phyloP scores from a whole-genome alignment of 92 coral and sea anemone species.

The Phenganax marumi region DNA sequence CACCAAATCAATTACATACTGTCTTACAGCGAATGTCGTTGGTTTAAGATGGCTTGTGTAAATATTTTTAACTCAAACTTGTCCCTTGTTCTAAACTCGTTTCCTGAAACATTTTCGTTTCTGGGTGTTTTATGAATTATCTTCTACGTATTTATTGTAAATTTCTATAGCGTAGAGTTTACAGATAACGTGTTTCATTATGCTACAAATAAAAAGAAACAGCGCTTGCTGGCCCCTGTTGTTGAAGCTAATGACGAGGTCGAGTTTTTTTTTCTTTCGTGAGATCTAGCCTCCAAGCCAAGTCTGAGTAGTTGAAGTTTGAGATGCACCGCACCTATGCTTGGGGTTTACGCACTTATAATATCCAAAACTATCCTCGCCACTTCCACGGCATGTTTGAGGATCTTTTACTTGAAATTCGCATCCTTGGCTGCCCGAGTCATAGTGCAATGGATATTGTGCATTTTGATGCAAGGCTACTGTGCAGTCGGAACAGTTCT shows the following conservation, averaged over 20 bases:
- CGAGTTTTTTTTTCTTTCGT: background rate
- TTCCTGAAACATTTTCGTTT: no score
- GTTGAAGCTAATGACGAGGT: background rate
- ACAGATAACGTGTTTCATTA: no score
- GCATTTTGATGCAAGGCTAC: background rate
- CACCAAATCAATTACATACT: no score
- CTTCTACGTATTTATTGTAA: no score
- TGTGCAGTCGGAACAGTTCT: background rate
- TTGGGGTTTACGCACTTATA: background rate
- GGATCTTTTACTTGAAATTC: background rate
- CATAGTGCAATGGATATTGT: background rate
- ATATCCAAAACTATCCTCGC: conserved; percentile 31
- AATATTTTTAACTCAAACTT: no score
- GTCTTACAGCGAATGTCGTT: no score
- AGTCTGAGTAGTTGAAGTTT: conserved; percentile 18
- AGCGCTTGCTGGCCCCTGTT: background rate
- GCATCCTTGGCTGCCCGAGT: background rate
- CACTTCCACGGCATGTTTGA: background rate
- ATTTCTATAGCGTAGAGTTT: no score
- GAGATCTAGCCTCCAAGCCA: conserved; percentile 18
- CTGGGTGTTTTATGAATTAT: no score
- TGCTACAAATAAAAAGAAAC: no score
- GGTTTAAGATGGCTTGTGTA: no score
- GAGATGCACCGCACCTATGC: conserved; percentile 10
- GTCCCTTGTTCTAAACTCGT: no score